Evolutionary conservation across 2,888 invertebrate species (phyloP), one percentile per base, ranked within the genome.

Genomic region (Idaea straminata): DNA sequence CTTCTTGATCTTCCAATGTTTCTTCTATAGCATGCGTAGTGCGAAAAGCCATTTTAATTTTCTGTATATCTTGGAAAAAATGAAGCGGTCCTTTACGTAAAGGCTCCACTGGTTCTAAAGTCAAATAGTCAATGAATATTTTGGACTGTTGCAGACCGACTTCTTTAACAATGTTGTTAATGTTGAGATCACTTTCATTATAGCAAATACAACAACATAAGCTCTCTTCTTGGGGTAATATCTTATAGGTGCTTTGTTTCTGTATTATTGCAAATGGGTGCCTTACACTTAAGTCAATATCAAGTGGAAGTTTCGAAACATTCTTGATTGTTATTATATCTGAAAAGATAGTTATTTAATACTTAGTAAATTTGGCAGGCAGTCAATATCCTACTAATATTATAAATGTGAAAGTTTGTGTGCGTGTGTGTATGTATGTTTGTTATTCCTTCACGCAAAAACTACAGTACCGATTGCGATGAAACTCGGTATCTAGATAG

Each of bases 281-380:
- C 68, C 89, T 91, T 0, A 93, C 81, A 65, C 75, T 84, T 35
- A 94, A 80, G 61, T 89, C 90, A 25, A 94, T 83, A 67, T 90
- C 87, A 62, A 95, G 76, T 61, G 91, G 88, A 35, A 95, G 74
- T 68, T 86, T 90, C 0, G 94, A 94, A 59, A 92, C 85, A 80
- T 95, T 95, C 69, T 88, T 93, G 64, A 95, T 88, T 0, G 86
- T 83, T 0, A 95, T 66, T 47, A 93, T 88, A 78, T 95, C 95
- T 94, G 83, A 69, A 87, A 84, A 69, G 36, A 59, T 57, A 25
- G 35, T 58, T 57, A 3, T 57, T 10, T 3, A 25, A 25, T 25
- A 25, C 25, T 25, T 25, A 25, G 25, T 3, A 3, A 25, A 25
- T 25, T 25, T 25, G 25, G 25, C 3, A 25, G 25, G 25, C 25